Evolutionary conservation across 2,113 vertebrate species (phyloP).

Genomic region (Lichenostomus cassidix): DNA sequence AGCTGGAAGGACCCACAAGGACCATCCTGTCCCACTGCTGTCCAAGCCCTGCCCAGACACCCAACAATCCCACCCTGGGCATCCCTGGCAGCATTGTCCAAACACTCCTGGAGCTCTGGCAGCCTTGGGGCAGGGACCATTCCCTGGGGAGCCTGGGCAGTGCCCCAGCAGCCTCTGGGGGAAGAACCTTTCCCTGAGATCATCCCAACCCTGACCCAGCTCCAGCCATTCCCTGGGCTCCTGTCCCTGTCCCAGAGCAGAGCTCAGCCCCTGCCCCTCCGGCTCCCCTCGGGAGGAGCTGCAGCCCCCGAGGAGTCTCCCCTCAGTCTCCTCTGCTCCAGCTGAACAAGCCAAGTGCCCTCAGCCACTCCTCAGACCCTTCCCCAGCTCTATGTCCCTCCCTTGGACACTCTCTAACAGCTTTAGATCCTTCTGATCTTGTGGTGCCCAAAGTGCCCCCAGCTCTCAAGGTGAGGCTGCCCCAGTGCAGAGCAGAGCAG

Average conservation of each 20-base stretch:
- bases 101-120: background rate
- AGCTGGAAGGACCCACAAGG: accelerated
- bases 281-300: too few species aligned
- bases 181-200: background rate
- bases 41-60: background rate
- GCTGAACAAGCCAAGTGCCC: too few species aligned
- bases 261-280: too few species aligned
- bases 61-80: background rate
- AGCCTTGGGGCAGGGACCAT: background rate
- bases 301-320: too few species aligned
- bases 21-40: background rate
- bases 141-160: background rate
- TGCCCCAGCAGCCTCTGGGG: background rate
- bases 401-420: too few species aligned
- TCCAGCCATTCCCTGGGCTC: background rate
- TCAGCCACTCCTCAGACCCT: too few species aligned
- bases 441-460: background rate
- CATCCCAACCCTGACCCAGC: background rate
- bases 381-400: too few species aligned
- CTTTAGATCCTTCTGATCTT: background rate
- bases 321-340: too few species aligned
- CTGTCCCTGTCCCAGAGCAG: too few species aligned
- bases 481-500: background rate
- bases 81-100: background rate
- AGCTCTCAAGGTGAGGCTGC: background rate